Base-by-base conservation (phyloP, 1,140 invertebrate genomes). In the Drosophila kikkawai region DNA sequence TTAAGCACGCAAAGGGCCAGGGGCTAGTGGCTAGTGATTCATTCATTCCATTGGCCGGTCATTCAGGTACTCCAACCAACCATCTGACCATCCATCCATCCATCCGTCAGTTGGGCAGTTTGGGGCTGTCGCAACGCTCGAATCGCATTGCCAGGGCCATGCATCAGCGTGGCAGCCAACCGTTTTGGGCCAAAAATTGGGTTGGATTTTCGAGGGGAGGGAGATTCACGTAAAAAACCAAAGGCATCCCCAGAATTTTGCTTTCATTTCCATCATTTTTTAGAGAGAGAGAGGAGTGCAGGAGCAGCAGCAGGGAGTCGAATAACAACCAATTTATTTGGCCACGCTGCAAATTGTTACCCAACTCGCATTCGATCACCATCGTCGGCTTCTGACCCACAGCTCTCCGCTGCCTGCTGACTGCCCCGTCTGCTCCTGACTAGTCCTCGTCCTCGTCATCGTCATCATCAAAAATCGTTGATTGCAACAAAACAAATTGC, bases 401-500 rank as follows among this genome's bases (percentile, higher is more conserved):
- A 55, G 67, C 36, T 68, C 32, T 50, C 13, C 17, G 47, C 32
- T 65, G 8, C 41, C 11, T 22, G 44, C n/a, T 45, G 5, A 17
- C 11, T 1, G 17, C 15, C 22, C 29, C 22, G 42, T 13, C 17
- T 77, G 29, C 37, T 59, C 36, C 45, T 74, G 57, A 39, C 53
- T 44, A 53, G 57, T 65, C 47, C 41, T 50, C 60, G 37, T 32
- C 48, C 3, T 34, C 50, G 51, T 47, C 53, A 39, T 81, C 68
- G 64, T 86, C 84, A 88, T 87, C 84, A 87, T 87, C 84, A 88
- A 87, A 87, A 88, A 90, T 90, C 85, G 84, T 88, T 90, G 84
- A 88, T 88, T 88, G 85, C 85, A 90, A 88, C 85, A 90, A 87
- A 90, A 88, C 85, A 90, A 88, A 88, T 88, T 88, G 81, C 85